A percentile compares a stretch with the other conserved stretches of the same genome.
Evolutionary conservation across 2,113 vertebrate species (phyloP).

Genomic region (Trematocara marginatum): DNA sequence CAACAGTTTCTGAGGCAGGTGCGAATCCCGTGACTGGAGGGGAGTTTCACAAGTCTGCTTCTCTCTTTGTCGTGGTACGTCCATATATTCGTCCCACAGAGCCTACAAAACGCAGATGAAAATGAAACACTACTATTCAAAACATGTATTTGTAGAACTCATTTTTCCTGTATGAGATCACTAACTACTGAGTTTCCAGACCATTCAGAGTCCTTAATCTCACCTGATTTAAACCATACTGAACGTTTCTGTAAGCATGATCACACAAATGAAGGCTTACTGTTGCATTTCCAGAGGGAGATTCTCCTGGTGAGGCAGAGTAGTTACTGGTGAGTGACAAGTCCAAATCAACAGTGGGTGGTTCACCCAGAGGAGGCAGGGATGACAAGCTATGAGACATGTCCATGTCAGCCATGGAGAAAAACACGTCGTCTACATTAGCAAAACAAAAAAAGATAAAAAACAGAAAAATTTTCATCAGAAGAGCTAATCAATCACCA

Average conservation of each 20-base stretch:
- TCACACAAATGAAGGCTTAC: conserved; percentile 59
- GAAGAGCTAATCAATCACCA: background rate
- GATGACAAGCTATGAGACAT: conserved; percentile 97
- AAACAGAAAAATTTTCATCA: background rate
- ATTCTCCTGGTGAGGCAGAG: conserved; percentile 85
- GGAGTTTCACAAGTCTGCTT: conserved; percentile 69
- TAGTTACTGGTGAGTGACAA: conserved; percentile 91
- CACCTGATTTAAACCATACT: background rate
- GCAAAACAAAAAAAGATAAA: background rate
- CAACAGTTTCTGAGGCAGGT: conserved; percentile 71
- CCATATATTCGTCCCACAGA: conserved; percentile 89
- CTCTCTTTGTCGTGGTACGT: conserved; percentile 78
- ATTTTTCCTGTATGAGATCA: background rate
- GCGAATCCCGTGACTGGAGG: conserved; percentile 63
- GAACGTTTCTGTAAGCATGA: background rate
- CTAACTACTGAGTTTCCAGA: background rate
- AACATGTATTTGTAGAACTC: background rate
- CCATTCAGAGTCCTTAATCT: background rate
- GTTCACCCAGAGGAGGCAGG: conserved; percentile 93
- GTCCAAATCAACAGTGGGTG: conserved; percentile 91
- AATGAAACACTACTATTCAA: background rate
- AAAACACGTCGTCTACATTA: conserved; percentile 94
- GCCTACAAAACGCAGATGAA: conserved; percentile 66
- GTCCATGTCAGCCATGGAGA: conserved; percentile 99
- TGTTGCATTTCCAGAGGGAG: conserved; percentile 81